Percentiles rank a stretch among this genome's conserved stretches.
These are phyloP conservation scores for Sinocyclocheilus maitianheensis DNA, from an alignment of 2,113 vertebrate genomes.

Conservation along the genomic window DNA sequence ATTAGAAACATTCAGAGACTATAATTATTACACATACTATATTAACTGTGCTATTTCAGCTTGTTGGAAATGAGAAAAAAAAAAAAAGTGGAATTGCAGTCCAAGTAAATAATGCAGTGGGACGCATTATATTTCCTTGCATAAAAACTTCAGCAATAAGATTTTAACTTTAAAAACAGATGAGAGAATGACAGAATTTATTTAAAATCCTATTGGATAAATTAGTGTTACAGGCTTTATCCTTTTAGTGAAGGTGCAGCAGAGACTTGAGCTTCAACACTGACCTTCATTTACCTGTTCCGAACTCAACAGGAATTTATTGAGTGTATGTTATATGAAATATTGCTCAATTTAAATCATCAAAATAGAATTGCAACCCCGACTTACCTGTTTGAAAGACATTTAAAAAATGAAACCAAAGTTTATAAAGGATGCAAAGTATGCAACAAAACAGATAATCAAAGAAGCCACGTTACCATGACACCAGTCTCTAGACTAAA, in stretches of 20 bases:
- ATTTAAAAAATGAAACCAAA: background rate
- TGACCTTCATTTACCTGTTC: background rate
- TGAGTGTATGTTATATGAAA: background rate
- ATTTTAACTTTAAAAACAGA: background rate
- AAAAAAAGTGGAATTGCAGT: background rate
- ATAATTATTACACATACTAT: background rate
- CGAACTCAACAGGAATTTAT: background rate
- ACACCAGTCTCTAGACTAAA: background rate
- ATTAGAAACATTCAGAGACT: background rate
- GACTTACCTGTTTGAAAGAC: background rate
- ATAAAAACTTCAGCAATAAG: conserved; percentile 1
- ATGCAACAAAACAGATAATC: background rate
- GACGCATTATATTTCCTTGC: no score
- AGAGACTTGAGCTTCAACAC: background rate
- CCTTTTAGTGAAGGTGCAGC: background rate
- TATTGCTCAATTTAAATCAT: background rate
- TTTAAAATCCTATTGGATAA: background rate
- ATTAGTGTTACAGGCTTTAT: background rate
- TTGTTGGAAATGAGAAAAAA: background rate
- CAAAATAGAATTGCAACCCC: background rate
- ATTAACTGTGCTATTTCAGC: background rate
- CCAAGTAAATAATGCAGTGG: background rate
- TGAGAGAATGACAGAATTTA: background rate
- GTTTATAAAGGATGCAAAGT: background rate
- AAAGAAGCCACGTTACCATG: background rate